Evolutionary conservation across 2,113 vertebrate genomes (phyloP).

Genomic region (Sclerurus mexicanus): DNA sequence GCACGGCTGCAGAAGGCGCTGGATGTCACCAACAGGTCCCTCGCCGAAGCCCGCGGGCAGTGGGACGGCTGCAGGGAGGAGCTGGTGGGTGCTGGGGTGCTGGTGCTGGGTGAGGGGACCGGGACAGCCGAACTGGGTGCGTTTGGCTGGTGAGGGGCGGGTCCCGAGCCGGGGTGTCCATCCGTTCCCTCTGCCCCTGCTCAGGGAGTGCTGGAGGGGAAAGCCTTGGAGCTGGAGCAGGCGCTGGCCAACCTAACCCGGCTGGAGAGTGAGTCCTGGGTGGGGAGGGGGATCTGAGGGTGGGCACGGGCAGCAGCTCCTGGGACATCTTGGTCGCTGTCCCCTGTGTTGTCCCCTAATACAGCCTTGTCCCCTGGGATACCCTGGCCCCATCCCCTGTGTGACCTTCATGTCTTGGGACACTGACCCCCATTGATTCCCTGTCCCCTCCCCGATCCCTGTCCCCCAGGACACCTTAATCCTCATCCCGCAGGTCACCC

Average conservation of each 20-base stretch:
- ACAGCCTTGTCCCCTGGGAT: accelerated
- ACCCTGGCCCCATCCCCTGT: accelerated
- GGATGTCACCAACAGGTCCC: background rate
- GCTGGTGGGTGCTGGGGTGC: background rate
- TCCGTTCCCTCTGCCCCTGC: background rate
- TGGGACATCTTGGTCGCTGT: accelerated
- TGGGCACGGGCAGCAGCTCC: accelerated
- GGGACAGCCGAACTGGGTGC: accelerated
- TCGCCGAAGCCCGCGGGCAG: accelerated
- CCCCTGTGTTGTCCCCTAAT: background rate
- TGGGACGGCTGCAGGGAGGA: background rate
- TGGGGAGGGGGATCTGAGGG: accelerated
- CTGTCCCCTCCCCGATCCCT: accelerated
- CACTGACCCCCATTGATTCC: background rate
- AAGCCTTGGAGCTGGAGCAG: background rate
- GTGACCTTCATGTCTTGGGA: accelerated
- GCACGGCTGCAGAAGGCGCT: accelerated
- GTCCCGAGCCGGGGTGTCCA: accelerated
- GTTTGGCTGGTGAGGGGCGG: accelerated
- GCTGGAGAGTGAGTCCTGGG: background rate
- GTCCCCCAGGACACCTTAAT: too few species aligned
- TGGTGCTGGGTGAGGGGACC: background rate
- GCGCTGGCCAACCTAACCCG: accelerated
- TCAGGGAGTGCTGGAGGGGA: background rate
- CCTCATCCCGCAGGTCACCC: too few species aligned